Evolutionary conservation across 2,113 vertebrate genomes (phyloP).

Genomic region (Riparia riparia): DNA sequence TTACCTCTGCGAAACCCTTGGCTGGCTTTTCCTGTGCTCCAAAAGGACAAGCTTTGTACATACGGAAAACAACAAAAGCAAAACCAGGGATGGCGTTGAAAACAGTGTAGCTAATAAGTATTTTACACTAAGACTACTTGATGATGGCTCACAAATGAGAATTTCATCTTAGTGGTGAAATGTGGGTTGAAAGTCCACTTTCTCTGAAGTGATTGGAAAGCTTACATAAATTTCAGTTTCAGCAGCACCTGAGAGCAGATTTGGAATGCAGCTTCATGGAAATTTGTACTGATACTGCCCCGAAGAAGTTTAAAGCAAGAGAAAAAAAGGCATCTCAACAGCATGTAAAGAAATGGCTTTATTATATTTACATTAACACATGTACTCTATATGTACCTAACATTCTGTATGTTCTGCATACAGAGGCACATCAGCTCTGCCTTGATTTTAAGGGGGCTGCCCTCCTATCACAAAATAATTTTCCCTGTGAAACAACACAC

Average conservation of each 20-base stretch:
- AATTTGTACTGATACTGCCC: neutral
- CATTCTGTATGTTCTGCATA: neutral
- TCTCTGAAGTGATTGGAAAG: neutral
- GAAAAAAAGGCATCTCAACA: neutral
- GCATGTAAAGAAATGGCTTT: neutral
- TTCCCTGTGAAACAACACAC: neutral
- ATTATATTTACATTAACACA: neutral
- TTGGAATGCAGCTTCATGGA: neutral
- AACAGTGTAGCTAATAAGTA: neutral
- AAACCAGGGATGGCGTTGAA: neutral
- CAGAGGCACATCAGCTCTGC: neutral
- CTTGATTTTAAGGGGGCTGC: neutral
- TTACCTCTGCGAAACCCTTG: neutral
- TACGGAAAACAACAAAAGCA: neutral
- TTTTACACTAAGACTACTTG: neutral
- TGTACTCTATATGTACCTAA: neutral
- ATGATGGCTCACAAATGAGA: neutral
- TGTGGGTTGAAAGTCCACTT: neutral
- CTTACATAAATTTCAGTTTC: neutral
- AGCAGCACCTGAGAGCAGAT: neutral
- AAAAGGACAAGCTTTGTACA: neutral
- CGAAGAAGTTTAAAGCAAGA: neutral
- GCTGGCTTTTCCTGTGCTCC: neutral
- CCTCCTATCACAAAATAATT: neutral
- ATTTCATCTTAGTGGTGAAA: neutral